Conservation (phyloP, 2,888 invertebrate genomes). For the Lepidochrysops patricia region DNA sequence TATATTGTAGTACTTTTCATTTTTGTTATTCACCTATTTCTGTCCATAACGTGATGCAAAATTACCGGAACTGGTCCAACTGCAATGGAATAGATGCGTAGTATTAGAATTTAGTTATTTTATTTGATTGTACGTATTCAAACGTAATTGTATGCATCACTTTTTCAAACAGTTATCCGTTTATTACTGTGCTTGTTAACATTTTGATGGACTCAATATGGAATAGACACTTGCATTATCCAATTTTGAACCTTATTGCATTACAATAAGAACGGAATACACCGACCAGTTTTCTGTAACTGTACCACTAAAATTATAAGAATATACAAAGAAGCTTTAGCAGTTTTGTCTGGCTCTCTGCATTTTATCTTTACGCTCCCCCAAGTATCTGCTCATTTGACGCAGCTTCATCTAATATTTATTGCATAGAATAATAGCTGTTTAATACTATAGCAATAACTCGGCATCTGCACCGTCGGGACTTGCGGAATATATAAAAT, state of each 20-base stretch:
- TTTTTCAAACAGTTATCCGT: background rate
- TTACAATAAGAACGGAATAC: background rate
- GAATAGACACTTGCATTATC: background rate
- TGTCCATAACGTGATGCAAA: too few relatives aligned
- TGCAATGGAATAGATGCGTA: too few relatives aligned
- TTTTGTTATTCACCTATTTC: too few relatives aligned
- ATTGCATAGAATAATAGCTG: constrained; percentile 53
- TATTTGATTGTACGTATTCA: background rate
- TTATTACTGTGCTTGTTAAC: background rate
- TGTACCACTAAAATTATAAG: too few relatives aligned
- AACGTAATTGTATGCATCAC: background rate
- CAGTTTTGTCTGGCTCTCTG: background rate
- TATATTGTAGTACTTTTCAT: too few relatives aligned
- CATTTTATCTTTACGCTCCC: background rate
- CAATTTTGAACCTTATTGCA: background rate
- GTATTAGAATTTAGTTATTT: background rate
- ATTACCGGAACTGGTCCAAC: too few relatives aligned
- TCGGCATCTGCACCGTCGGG: constrained; percentile 39
- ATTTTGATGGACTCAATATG: background rate
- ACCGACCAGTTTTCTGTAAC: too few relatives aligned
- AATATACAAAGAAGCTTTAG: too few relatives aligned
- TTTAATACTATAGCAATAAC: constrained; percentile 52
- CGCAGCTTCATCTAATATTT: constrained; percentile 63
- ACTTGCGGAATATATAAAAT: constrained; percentile 35
- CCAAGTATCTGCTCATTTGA: constrained; percentile 18